Conservation (phyloP, 2,888 invertebrate genomes). For the Athripsodes cinereus region DNA sequence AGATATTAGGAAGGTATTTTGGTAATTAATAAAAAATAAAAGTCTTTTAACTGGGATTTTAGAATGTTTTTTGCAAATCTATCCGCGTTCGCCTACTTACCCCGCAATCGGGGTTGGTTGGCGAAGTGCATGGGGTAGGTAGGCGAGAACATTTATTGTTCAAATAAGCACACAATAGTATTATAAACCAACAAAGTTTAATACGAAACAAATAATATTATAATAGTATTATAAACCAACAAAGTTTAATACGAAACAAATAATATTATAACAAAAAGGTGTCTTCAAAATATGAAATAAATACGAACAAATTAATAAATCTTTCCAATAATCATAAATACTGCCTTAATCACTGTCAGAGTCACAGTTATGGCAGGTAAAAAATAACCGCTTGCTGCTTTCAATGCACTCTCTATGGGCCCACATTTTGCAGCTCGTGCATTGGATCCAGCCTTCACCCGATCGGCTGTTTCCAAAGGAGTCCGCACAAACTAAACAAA, state of each 20-base stretch:
- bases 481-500: slow-evolving; percentile 20
- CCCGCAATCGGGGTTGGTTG: slow-evolving; percentile 9
- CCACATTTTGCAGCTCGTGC: slow-evolving; percentile 15
- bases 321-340: not conserved
- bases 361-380: slow-evolving; percentile 7
- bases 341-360: slow-evolving; percentile 9
- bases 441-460: slow-evolving; percentile 19
- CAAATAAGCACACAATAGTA: slow-evolving; percentile 3
- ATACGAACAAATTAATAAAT: no score
- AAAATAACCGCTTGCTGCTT: slow-evolving; percentile 6
- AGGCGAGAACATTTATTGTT: slow-evolving; percentile 12
- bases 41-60: not conserved
- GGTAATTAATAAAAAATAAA: not conserved
- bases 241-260: slow-evolving; percentile 1
- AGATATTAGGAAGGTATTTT: slow-evolving; percentile 3
- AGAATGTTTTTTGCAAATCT: slow-evolving; percentile 6
- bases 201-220: slow-evolving; percentile 1
- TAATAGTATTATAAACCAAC: not conserved
- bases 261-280: not conserved
- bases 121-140: slow-evolving; percentile 11
- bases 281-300: no score
- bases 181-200: not conserved
- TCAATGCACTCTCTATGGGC: slow-evolving; percentile 8
- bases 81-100: slow-evolving; percentile 13
- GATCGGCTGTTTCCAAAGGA: slow-evolving; percentile 14